phyloP scores from a whole-genome alignment of 2,797 vertebrate species.

The Enteromius afrohamiltoni region DNA sequence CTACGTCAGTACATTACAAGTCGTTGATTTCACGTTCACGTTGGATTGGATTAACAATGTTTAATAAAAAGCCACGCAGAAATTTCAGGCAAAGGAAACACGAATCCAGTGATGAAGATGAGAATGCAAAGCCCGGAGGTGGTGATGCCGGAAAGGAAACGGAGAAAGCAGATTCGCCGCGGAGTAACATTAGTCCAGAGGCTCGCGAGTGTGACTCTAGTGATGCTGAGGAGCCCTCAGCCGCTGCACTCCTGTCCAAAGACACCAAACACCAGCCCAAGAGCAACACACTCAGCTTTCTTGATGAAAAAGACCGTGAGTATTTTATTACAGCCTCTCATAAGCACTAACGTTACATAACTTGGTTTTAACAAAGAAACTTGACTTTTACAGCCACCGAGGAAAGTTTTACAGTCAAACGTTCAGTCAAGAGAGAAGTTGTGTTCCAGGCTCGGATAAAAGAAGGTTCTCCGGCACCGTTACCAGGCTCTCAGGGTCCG shows the following conservation, averaged over 20 bases:
- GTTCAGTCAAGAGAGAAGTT: slow-evolving; percentile 78
- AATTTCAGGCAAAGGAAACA: slow-evolving; percentile 78
- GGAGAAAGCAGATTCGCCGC: slow-evolving; percentile 7
- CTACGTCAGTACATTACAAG: background rate
- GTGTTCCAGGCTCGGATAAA: slow-evolving; percentile 82
- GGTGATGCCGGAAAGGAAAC: slow-evolving; percentile 18
- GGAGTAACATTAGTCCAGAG: slow-evolving; percentile 63
- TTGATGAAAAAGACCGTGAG: slow-evolving; percentile 76
- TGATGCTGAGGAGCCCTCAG: slow-evolving; percentile 43
- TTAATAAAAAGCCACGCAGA: slow-evolving; percentile 77
- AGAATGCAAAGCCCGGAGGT: slow-evolving; percentile 38
- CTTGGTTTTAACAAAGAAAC: background rate
- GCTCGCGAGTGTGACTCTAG: slow-evolving; percentile 57
- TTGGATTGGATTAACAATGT: slow-evolving; percentile 67
- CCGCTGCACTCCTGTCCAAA: slow-evolving; percentile 13
- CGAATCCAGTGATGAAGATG: slow-evolving; percentile 78
- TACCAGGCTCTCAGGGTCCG: slow-evolving; percentile 61
- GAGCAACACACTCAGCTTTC: slow-evolving; percentile 71
- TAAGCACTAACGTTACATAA: background rate
- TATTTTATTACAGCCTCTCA: background rate
- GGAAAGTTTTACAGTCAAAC: slow-evolving; percentile 81
- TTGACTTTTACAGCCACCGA: slow-evolving; percentile 58
- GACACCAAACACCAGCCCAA: slow-evolving; percentile 25
- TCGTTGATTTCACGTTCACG: background rate
- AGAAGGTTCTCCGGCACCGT: slow-evolving; percentile 57